Conservation (phyloP, 1,140 invertebrate genomes). For the Dysdera silvatica region DNA sequence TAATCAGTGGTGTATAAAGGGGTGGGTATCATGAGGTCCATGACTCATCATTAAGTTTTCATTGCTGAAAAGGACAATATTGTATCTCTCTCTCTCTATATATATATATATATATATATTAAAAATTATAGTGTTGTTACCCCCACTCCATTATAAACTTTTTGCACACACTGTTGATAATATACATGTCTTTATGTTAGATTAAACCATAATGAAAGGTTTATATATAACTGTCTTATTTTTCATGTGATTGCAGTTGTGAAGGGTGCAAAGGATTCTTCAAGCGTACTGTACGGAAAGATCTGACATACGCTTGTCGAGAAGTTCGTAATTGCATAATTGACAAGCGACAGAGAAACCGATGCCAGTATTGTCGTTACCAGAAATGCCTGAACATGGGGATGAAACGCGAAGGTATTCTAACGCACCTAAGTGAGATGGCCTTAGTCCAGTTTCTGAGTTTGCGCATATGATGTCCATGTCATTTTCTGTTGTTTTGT, state of each 20-base stretch:
- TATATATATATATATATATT: no score
- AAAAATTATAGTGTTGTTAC: no score
- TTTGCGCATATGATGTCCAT: no score
- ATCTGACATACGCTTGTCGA: constrained; percentile 93
- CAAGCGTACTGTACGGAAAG: constrained; percentile 94
- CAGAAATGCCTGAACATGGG: constrained; percentile 95
- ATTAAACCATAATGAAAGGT: neutral
- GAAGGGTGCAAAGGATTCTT: constrained; percentile 97
- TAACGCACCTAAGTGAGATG: neutral
- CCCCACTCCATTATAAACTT: no score
- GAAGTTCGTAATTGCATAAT: constrained; percentile 95
- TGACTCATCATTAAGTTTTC: no score
- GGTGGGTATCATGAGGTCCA: no score
- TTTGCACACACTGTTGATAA: no score
- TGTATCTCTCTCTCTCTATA: no score
- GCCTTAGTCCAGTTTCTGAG: neutral
- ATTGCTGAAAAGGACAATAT: no score
- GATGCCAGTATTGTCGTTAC: constrained; percentile 92
- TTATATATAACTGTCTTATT: neutral
- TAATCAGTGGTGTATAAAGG: no score
- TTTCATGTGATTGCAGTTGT: constrained; percentile 40
- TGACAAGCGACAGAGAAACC: constrained; percentile 94
- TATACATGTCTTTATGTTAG: neutral
- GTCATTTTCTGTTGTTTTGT: no score
- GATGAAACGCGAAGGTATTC: constrained; percentile 79